Conservation (phyloP, 2,113 vertebrate genomes). For the Oryctolagus cuniculus region DNA sequence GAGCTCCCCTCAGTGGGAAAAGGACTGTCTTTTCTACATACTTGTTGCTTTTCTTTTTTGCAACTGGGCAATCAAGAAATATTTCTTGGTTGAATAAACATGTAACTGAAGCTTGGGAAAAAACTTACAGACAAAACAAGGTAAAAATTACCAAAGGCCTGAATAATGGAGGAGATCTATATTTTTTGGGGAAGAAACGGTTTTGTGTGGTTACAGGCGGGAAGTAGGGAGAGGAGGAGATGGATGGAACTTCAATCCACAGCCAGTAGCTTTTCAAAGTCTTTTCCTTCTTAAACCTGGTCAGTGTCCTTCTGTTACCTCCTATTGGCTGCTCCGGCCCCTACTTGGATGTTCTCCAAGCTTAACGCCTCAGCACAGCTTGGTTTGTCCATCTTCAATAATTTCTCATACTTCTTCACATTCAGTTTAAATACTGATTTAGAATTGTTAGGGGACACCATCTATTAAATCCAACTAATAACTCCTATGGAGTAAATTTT, state of each 20-base stretch:
- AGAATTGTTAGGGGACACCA: neutral
- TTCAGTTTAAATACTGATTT: neutral
- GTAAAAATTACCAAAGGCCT: neutral
- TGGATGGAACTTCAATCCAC: neutral
- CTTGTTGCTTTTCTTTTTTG: neutral
- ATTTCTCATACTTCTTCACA: neutral
- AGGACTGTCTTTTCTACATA: neutral
- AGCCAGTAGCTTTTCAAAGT: neutral
- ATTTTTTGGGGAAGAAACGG: neutral
- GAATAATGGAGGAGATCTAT: neutral
- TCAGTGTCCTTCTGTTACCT: neutral
- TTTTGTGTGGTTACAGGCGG: neutral
- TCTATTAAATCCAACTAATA: constrained; percentile 16
- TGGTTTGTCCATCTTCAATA: neutral
- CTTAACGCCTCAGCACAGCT: neutral
- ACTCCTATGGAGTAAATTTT: neutral
- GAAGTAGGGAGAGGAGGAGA: neutral
- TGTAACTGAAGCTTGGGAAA: neutral
- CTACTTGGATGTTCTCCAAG: neutral
- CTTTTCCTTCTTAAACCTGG: neutral
- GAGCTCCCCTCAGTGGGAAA: neutral
- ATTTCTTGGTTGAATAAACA: constrained; percentile 26
- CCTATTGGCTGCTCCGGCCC: neutral
- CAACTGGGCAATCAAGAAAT: neutral
- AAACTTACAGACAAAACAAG: neutral